Conservation (phyloP, 2,888 invertebrate genomes). For the Sericinus montela region DNA sequence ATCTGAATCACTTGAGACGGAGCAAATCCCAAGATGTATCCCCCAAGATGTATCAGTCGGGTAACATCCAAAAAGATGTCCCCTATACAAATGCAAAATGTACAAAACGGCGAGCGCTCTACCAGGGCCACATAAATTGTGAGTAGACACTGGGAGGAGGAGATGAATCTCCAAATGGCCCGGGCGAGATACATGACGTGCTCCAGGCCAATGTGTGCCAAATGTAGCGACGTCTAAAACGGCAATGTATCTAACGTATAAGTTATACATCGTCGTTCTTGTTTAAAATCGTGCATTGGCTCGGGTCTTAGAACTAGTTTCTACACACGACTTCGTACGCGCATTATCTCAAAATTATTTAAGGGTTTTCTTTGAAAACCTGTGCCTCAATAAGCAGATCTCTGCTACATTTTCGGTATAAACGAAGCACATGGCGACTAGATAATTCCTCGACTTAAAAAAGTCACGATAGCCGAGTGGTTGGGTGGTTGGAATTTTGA, state of each 20-base stretch:
- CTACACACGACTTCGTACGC: too few species aligned
- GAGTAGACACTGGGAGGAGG: slow-evolving; percentile 48
- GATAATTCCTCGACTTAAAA: too few species aligned
- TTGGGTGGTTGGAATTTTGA: too few species aligned
- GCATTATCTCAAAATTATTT: too few species aligned
- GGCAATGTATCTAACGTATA: background rate
- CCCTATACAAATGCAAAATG: slow-evolving; percentile 7
- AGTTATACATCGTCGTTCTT: too few species aligned
- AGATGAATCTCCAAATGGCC: slow-evolving; percentile 70
- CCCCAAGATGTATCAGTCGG: slow-evolving; percentile 6
- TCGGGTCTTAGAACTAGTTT: too few species aligned
- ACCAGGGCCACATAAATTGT: slow-evolving; percentile 58
- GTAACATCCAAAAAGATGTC: slow-evolving; percentile 1
- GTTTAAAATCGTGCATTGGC: too few species aligned
- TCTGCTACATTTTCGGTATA: too few species aligned
- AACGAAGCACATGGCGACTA: too few species aligned
- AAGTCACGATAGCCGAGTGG: too few species aligned
- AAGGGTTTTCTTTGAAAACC: too few species aligned
- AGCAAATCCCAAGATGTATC: background rate
- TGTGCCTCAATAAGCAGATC: too few species aligned
- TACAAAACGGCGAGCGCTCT: slow-evolving; percentile 24
- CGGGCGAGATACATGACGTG: slow-evolving; percentile 39
- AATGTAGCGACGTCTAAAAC: background rate
- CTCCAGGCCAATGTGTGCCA: background rate
- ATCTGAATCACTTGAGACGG: slow-evolving; percentile 4